Base-by-base conservation (phyloP, 2,888 invertebrate species). In the Melieria omissa region DNA sequence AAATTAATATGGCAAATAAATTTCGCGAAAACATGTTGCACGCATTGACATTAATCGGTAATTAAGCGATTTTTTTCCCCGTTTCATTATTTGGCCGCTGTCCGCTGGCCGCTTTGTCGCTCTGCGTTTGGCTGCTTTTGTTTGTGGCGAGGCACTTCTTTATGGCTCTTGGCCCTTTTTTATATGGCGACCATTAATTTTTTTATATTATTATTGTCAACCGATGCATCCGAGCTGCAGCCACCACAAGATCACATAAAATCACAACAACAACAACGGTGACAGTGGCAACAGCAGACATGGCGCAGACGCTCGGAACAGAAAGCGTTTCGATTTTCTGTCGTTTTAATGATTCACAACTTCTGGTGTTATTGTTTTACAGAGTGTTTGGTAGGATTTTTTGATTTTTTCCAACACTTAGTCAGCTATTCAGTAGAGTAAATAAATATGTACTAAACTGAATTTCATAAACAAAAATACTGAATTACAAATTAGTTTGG, bases 1-100 rank as follows among this genome's bases (percentile, higher is more conserved):
- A 84, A 84, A 82, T 82, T 83, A 84, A 84, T 84, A 83, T 83
- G 76, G 80, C 79, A 82, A 81, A 84, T 84, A 84, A 84, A 84
- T 84, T 84, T 82, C 79, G 80, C 79, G 78, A 83, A 83, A 84
- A 84, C 84, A 84, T 83, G 84, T 80, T 83, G 84, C 82, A 80
- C 75, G 80, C 84, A 82, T 80, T 84, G 84, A 82, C 84, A 84
- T 83, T 83, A 84, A 84, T 83, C 82, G 83, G 83, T 83, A 83
- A 84, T 84, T 83, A 84, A 84, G 82, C 80, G 81, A 82, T 74
- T 52, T 72, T 58, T 46, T 65, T 29, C 3, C 3, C 29, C 29
- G 29, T 29, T 29, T 29, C 29, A 29, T 29, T 29, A 29, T 29
- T 29, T 29, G 29, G 29, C 29, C 29, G 29, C 29, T 29, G 29